Percentiles rank a stretch among this genome's conserved stretches.
Conservation (phyloP, 2,888 invertebrate species). For the Apodemia zela region DNA sequence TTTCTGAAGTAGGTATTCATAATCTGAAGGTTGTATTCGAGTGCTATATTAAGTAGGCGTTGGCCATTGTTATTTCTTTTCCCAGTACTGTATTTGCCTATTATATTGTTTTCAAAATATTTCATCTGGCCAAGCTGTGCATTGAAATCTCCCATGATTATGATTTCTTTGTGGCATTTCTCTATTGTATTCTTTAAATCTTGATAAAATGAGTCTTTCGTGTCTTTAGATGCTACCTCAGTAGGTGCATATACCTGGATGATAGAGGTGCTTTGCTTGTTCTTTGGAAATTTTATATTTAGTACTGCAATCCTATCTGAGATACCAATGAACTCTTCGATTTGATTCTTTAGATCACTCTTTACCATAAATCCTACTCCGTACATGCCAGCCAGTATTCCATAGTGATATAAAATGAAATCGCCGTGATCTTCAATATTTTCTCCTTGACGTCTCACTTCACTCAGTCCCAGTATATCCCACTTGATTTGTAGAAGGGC, state of each 20-base stretch:
- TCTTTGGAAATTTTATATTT: background rate
- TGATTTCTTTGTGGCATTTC: background rate
- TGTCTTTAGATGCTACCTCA: background rate
- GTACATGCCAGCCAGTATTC: background rate
- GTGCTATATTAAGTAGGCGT: background rate
- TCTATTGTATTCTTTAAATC: background rate
- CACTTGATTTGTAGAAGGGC: background rate
- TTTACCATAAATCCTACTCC: constrained; percentile 5
- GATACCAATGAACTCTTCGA: background rate
- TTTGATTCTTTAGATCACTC: background rate
- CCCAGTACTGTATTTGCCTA: background rate
- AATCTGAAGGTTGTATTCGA: background rate
- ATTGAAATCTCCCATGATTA: background rate
- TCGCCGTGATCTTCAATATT: background rate
- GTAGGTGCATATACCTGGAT: background rate
- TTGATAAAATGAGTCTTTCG: background rate
- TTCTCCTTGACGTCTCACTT: background rate
- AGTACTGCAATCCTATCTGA: background rate
- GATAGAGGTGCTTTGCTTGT: background rate
- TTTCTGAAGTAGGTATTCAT: background rate
- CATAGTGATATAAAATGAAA: background rate
- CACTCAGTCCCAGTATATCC: background rate
- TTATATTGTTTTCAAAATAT: background rate
- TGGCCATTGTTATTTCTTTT: background rate
- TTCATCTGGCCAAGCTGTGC: background rate